Base-by-base conservation (phyloP, 1,140 invertebrate genomes). In the Papilio glaucus region DNA sequence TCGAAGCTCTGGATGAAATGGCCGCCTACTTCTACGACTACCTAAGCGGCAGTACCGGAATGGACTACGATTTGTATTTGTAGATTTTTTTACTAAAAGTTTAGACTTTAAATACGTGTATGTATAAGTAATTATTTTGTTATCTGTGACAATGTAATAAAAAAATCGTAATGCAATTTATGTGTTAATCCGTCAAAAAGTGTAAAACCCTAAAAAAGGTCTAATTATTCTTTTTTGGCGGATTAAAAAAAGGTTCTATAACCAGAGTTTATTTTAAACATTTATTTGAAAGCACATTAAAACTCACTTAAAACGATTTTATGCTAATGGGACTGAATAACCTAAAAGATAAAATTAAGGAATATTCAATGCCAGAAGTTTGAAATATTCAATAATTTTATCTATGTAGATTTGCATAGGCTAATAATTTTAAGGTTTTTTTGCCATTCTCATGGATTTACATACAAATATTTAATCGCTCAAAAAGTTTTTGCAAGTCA, bases 21-120 rank as follows among this genome's bases (percentile, higher is more conserved):
- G 92, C 93, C 0, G 89, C 93, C 0, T 94, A 94, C 63, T 86
- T 95, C 41, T 95, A 94, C 74, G 94, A 95, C 80, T 95, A 94
- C 83, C 86, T 95, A 49, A 95, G 94, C 75, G 93, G 93, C 24
- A 91, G 93, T 18, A 90, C 82, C 74, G 91, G 87, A 9, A 87
- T 94, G 21, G 94, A 94, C 79, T 88, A 94, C 53, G 94, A 94
- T 74, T 81, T 92, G 0, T 87, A 94, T 76, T 87, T 94, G 75
- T 94, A 93, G 73, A 74, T 73, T 15, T 68, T 45, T 68, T 29
- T 12, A 15, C 53, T 57, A 53, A 12, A 49, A 53, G 3, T 41
- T 3, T 53, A 53, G 9, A 8, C 4, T 53, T 53, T 33, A 33
- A 33, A 33, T 33, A 6, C 29, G 29, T 33, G 29, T 33, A n/a